Evolutionary conservation across 1,140 invertebrate species (phyloP).

Genomic region (Mactra quadrangularis): DNA sequence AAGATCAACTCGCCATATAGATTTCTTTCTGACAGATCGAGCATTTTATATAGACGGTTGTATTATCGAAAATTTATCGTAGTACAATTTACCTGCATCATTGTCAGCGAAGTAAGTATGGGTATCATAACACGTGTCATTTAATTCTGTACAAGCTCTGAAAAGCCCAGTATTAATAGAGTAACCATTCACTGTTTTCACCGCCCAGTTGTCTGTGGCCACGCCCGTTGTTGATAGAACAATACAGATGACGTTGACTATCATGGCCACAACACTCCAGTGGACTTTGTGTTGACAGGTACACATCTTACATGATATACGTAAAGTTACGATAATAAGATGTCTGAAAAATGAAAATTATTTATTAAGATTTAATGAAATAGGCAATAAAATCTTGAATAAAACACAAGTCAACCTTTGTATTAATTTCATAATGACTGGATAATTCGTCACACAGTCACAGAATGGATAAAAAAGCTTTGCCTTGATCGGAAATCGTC

Average conservation of each 20-base stretch:
- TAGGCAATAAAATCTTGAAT: no score
- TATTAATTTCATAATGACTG: no score
- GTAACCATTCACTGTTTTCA: conserved; percentile 26
- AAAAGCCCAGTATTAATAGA: conserved; percentile 35
- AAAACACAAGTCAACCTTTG: no score
- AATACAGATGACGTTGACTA: conserved; percentile 15
- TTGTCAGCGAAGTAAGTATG: conserved; percentile 29
- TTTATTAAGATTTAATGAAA: no score
- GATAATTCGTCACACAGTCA: no score
- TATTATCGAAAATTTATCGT: no score
- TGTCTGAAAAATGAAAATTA: conserved; percentile 10
- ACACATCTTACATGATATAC: conserved; percentile 28
- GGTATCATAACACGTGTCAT: conserved; percentile 55
- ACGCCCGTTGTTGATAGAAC: conserved; percentile 24
- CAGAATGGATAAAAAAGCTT: no score
- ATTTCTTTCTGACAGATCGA: no score
- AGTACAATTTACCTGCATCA: conserved; percentile 29
- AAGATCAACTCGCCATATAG: no score
- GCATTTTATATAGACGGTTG: no score
- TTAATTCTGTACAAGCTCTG: conserved; percentile 20
- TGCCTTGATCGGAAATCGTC: no score
- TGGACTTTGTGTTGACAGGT: conserved; percentile 58
- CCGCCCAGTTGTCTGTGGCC: conserved; percentile 40
- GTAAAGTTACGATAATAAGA: conserved; percentile 2
- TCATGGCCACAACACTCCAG: conserved; percentile 47